phyloP scores from a whole-genome alignment of 2,888 invertebrate species.

The Actias luna region DNA sequence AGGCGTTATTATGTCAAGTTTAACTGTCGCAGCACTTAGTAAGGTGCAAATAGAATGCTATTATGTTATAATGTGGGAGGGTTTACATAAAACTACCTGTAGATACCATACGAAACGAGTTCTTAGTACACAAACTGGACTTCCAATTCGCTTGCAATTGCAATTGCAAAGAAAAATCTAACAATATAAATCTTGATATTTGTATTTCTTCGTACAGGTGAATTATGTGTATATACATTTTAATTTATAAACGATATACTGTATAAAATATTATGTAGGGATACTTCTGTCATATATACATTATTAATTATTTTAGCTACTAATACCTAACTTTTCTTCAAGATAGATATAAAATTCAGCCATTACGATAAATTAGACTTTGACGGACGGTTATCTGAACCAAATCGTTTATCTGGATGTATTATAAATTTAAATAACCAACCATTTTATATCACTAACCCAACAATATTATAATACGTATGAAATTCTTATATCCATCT shows the following conservation, averaged over 20 bases:
- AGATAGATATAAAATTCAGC: not conserved
- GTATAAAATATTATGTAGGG: no score
- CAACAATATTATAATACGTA: no score
- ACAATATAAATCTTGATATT: no score
- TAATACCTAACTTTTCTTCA: not conserved
- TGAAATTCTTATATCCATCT: not conserved
- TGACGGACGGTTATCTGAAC: not conserved
- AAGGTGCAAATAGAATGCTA: conserved; percentile 6
- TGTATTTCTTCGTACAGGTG: no score
- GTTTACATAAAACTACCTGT: not conserved
- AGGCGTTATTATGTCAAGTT: conserved; percentile 33
- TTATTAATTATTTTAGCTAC: no score
- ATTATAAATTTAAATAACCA: not conserved
- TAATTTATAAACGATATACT: no score
- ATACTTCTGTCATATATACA: no score
- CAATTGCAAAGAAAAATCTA: no score
- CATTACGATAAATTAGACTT: not conserved
- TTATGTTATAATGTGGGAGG: not conserved
- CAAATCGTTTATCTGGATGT: not conserved
- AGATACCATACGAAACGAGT: not conserved
- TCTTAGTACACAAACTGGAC: not conserved
- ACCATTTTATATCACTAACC: no score
- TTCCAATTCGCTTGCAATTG: not conserved
- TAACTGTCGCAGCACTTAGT: conserved; percentile 20
- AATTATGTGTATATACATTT: no score